Percentiles rank a stretch among this genome's conserved stretches.
Evolutionary conservation across 2,113 vertebrate genomes (phyloP).

Genomic region (Pagrus major): DNA sequence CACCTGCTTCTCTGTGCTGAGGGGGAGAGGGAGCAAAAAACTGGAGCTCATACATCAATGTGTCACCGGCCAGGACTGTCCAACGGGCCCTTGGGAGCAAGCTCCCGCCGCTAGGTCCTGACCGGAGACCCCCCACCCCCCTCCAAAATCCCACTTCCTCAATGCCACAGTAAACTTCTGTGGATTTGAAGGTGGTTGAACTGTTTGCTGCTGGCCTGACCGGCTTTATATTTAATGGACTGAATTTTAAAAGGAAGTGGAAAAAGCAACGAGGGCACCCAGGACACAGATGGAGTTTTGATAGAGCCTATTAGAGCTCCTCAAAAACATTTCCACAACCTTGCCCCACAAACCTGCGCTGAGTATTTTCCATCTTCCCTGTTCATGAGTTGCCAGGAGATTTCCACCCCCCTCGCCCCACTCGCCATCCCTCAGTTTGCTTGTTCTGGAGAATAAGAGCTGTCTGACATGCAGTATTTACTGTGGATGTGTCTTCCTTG

Average conservation of each 20-base stretch:
- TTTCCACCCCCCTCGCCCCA: conserved; percentile 1
- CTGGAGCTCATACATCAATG: conserved; percentile 83
- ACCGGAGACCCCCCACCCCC: conserved; percentile 51
- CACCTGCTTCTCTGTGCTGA: conserved; percentile 77
- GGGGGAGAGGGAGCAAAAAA: conserved; percentile 72
- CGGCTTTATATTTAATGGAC: neutral
- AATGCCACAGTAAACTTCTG: conserved; percentile 16
- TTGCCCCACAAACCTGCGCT: conserved; percentile 6
- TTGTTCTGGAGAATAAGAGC: conserved; percentile 23
- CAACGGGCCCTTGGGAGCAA: conserved; percentile 62
- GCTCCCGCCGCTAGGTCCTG: conserved; percentile 59
- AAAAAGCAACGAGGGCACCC: neutral
- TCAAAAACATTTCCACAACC: conserved; percentile 22
- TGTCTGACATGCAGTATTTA: conserved; percentile 61
- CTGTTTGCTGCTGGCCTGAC: neutral
- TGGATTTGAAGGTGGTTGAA: conserved; percentile 4
- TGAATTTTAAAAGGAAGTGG: neutral
- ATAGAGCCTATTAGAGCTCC: conserved; percentile 1
- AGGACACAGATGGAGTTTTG: neutral
- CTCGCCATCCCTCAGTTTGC: conserved; percentile 4
- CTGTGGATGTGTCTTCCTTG: conserved; percentile 30
- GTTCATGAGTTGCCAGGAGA: conserved; percentile 15
- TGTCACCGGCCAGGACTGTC: conserved; percentile 79
- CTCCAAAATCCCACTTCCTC: conserved; percentile 46
- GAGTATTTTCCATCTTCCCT: conserved; percentile 32